A percentile compares a stretch with the other conserved stretches of the same genome.
phyloP scores from a whole-genome alignment of 2,888 invertebrate species.

The Atrina japonica region DNA sequence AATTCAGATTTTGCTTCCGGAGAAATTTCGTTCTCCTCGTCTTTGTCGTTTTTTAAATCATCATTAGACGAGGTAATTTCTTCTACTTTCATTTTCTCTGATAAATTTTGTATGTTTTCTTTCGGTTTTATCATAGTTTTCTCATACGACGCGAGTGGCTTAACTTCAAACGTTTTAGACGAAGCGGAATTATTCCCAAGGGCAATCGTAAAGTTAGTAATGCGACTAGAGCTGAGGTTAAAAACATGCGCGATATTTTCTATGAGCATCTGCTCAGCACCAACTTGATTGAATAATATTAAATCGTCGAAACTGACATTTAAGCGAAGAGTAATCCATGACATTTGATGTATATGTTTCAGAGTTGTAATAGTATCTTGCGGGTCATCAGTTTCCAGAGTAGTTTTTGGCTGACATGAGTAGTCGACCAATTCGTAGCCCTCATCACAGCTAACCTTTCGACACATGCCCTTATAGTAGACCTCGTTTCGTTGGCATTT shows the following conservation, averaged over 20 bases:
- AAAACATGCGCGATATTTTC: constrained; percentile 46
- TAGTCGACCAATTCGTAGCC: constrained; percentile 54
- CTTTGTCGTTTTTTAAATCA: no score
- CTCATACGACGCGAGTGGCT: no score
- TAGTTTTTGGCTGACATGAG: constrained; percentile 43
- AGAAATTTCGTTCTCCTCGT: not conserved
- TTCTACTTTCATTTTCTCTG: no score
- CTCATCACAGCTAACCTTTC: constrained; percentile 53
- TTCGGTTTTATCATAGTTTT: no score
- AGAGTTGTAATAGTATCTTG: constrained; percentile 43
- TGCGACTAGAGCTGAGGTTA: constrained; percentile 58
- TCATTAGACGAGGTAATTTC: no score
- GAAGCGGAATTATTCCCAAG: constrained; percentile 3
- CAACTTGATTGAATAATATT: constrained; percentile 35
- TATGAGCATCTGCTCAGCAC: constrained; percentile 43
- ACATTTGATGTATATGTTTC: constrained; percentile 39
- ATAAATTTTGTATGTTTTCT: no score
- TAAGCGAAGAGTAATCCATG: constrained; percentile 51
- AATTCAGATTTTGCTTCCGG: no score
- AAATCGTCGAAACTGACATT: constrained; percentile 55
- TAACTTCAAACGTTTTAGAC: constrained; percentile 8
- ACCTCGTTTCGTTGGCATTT: constrained; percentile 56
- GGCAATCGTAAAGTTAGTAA: constrained; percentile 56
- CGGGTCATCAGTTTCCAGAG: constrained; percentile 22
- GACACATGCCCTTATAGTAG: constrained; percentile 54